phyloP scores from a whole-genome alignment of 2,113 vertebrate species.

The Lepus timidus region DNA sequence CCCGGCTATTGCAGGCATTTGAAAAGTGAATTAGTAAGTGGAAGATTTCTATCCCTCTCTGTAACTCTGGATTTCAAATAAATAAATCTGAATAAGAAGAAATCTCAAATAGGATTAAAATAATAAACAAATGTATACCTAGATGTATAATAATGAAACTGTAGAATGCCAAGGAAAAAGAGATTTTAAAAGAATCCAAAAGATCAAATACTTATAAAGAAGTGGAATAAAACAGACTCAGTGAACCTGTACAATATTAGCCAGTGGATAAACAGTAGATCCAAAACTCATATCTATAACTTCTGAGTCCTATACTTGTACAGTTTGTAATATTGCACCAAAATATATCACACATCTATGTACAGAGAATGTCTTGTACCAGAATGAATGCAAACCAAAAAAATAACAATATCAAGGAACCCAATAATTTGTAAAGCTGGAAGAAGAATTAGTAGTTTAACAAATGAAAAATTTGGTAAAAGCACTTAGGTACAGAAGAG shows the following conservation, averaged over 20 bases:
- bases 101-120: neutral
- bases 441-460: slow-evolving; percentile 7
- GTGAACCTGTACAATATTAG: neutral
- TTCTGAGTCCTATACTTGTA: neutral
- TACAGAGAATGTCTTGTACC: neutral
- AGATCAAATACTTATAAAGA: neutral
- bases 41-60: too few species aligned
- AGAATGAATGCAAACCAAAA: neutral
- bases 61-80: too few species aligned
- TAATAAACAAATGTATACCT: neutral
- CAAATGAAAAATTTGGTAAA: neutral
- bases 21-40: too few species aligned
- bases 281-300: neutral
- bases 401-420: neutral
- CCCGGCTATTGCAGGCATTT: too few species aligned
- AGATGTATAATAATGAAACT: neutral
- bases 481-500: slow-evolving; percentile 6
- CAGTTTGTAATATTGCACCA: neutral
- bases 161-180: neutral
- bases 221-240: neutral
- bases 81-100: neutral
- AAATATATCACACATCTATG: neutral
- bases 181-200: neutral
- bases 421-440: neutral
- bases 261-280: neutral